A percentile compares a stretch with the other conserved stretches of the same genome.
These are phyloP conservation scores for Osmerus eperlanus DNA, from an alignment of 2,113 vertebrate species.

Conservation along the genomic window DNA sequence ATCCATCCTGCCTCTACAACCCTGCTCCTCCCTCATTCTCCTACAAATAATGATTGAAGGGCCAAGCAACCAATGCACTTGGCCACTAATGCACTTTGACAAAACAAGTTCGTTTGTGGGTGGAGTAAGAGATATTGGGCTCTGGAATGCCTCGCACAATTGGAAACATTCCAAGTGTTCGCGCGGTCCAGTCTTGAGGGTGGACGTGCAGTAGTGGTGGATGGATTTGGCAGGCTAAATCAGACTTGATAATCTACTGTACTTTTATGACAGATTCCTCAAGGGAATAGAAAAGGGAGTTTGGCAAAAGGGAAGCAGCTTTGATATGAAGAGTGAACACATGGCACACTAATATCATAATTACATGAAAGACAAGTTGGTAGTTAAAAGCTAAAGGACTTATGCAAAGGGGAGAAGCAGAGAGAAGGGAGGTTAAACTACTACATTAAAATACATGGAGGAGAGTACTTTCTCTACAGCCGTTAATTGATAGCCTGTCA, in stretches of 20 bases:
- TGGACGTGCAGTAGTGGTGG: no score
- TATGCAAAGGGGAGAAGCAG: no score
- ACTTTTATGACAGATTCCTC: neutral
- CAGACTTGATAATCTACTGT: neutral
- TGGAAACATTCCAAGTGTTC: constrained; percentile 33
- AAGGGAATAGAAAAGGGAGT: neutral
- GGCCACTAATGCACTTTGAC: neutral
- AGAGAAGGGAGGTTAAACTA: no score
- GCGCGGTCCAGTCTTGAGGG: neutral
- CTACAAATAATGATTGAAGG: constrained; percentile 47
- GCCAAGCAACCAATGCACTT: constrained; percentile 47
- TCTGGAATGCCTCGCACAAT: constrained; percentile 21
- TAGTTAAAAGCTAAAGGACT: no score
- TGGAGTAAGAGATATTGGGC: constrained; percentile 14
- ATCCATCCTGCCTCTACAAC: constrained; percentile 17
- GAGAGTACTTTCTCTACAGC: no score
- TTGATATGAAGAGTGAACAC: neutral
- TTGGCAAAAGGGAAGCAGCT: neutral
- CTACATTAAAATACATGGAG: no score
- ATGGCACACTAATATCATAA: no score
- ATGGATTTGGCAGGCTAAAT: neutral
- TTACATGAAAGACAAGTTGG: no score
- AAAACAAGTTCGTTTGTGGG: constrained; percentile 26
- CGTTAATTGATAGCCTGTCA: no score
- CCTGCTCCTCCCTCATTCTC: constrained; percentile 41